Evolutionary conservation across 1,140 invertebrate genomes (phyloP).

Genomic region (Adoxophyes honmai): DNA sequence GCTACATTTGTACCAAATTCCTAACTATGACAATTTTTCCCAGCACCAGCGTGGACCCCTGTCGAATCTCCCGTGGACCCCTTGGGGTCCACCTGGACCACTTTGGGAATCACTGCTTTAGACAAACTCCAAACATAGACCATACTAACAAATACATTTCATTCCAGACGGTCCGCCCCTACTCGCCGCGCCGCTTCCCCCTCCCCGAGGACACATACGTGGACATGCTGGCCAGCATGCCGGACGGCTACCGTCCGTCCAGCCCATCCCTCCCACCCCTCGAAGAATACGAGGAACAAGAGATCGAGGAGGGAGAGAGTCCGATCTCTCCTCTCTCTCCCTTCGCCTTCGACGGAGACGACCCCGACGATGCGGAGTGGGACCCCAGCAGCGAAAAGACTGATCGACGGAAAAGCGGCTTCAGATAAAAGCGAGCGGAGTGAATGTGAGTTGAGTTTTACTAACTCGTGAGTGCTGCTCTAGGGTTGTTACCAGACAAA

Average conservation of each 20-base stretch:
- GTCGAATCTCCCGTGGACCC: too few relatives aligned
- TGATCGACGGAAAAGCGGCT: conserved; percentile 41
- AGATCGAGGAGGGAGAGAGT: conserved; percentile 29
- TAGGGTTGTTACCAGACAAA: too few relatives aligned
- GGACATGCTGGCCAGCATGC: conserved; percentile 84
- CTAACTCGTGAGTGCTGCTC: too few relatives aligned
- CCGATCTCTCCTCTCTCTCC: conserved; percentile 24
- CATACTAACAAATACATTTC: background rate
- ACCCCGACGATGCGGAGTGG: conserved; percentile 91
- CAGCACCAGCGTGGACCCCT: too few relatives aligned
- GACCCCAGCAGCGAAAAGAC: conserved; percentile 48
- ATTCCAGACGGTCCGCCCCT: conserved; percentile 79
- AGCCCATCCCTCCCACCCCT: conserved; percentile 44
- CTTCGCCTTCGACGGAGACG: conserved; percentile 78
- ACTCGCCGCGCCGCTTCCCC: conserved; percentile 86
- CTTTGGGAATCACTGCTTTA: too few relatives aligned
- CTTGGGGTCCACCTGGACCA: too few relatives aligned
- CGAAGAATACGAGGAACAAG: conserved; percentile 34
- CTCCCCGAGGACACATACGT: conserved; percentile 83
- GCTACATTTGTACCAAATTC: too few relatives aligned
- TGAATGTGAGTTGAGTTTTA: background rate
- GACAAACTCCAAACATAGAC: too few relatives aligned
- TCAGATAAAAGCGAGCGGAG: conserved; percentile 37
- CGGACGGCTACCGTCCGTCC: conserved; percentile 77
- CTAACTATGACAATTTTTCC: too few relatives aligned